These are phyloP conservation scores for Sphyrna mokarran DNA, from an alignment of 2,113 vertebrate genomes.

Conservation along the genomic window DNA sequence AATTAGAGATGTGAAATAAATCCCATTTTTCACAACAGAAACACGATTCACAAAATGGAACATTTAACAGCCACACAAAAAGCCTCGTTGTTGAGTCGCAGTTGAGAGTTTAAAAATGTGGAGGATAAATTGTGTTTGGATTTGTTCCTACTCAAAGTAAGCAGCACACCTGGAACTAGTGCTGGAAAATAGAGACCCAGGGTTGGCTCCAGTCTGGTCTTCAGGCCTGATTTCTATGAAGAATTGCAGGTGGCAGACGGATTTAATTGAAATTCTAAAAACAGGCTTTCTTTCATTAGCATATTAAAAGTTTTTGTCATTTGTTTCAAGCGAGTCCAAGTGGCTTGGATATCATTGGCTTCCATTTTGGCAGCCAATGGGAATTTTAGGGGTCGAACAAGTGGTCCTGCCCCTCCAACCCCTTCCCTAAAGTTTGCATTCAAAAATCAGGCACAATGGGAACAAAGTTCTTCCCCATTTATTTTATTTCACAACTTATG, in stretches of 20 bases:
- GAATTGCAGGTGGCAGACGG: background rate
- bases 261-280: background rate
- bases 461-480: background rate
- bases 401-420: too few species aligned
- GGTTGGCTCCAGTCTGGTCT: background rate
- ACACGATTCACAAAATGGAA: background rate
- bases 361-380: background rate
- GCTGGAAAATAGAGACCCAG: background rate
- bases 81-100: background rate
- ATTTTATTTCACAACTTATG: background rate
- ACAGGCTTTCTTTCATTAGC: background rate
- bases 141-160: background rate
- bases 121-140: background rate
- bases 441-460: background rate
- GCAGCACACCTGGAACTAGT: background rate
- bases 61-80: background rate
- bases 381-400: background rate
- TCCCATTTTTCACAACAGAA: background rate
- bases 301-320: background rate
- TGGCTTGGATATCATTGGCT: background rate
- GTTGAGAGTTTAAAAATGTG: background rate
- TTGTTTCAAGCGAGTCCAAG: background rate
- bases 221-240: background rate
- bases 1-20: background rate
- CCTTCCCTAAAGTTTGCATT: background rate